Evolutionary conservation across 2,888 invertebrate genomes (phyloP), one percentile per base, ranked within the genome.

Genomic region (Agrotis puta): DNA sequence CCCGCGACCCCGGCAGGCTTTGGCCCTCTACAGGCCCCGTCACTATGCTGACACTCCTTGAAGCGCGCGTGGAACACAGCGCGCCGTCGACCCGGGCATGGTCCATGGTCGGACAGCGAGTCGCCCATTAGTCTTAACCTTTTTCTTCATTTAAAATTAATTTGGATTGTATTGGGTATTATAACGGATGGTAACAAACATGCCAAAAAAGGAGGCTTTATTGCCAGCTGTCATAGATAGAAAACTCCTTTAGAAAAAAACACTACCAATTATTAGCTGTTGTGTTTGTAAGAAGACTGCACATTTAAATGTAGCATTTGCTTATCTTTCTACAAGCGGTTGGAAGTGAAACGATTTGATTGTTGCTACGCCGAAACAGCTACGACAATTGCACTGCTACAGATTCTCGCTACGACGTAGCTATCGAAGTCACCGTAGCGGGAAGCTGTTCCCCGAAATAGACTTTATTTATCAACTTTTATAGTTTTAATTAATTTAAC

Each of bases 311-410:
- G n/a, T 53, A n/a, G 48, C 48, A 9, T n/a, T 9, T 43, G n/a
- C 14, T 22, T n/a, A n/a, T n/a, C n/a, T n/a, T n/a, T 48, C 43
- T 66, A 27, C 24, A 54, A 48, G 43, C 20, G 39, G 27, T 24
- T 33, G 18, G 24, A 4, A 53, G 43, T 33, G 2, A 24, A 56
- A 43, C 24, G 22, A 68, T 18, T 47, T 14, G 24, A 77, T 69
- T 59, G n/a, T 45, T 56, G 24, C 79, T 72, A 79, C 59, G 73
- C 2, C 79, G 79, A 56, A 72, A 54, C 79, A 9, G 54, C 72
- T 79, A 78, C 57, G 43, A 48, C 6, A 45, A 33, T 59, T 59
- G 22, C n/a, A 59, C 7, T n/a, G 70, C 61, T 71, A 74, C 48
- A 11, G 48, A 14, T 13, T 39, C 39, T 39, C 18, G 73, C 61